These are phyloP conservation scores for Plebejus anna DNA, from an alignment of 2,888 invertebrate species.

Conservation along the genomic window DNA sequence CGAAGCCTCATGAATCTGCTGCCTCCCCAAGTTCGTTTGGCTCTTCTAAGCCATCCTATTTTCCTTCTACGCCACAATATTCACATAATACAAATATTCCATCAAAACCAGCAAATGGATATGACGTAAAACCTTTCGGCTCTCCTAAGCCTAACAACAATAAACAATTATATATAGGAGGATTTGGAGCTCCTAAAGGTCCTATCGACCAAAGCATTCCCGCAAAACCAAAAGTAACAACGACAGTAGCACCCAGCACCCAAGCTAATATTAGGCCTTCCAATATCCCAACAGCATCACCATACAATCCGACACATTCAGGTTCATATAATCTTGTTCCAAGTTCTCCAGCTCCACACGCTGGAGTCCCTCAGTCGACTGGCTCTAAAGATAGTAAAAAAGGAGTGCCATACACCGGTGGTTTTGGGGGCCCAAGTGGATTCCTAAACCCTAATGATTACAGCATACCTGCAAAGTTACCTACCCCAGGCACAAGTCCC, in stretches of 20 bases:
- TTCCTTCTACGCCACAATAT: constrained; percentile 6
- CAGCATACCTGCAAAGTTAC: constrained; percentile 39
- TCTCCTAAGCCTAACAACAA: constrained; percentile 32
- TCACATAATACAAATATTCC: constrained; percentile 1
- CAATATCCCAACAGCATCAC: background rate
- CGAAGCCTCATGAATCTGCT: background rate
- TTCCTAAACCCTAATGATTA: constrained; percentile 54
- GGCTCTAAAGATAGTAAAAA: constrained; percentile 25
- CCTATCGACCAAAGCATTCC: constrained; percentile 29
- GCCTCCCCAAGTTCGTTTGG: background rate
- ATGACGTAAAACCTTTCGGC: constrained; percentile 22
- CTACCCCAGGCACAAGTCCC: constrained; percentile 33
- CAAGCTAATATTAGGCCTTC: background rate
- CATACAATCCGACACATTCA: constrained; percentile 10
- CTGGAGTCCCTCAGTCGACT: background rate
- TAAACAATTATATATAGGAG: constrained; percentile 36
- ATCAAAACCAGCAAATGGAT: background rate
- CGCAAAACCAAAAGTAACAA: background rate
- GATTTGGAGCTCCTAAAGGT: constrained; percentile 38
- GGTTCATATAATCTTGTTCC: background rate
- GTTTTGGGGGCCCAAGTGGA: constrained; percentile 53
- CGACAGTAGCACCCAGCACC: constrained; percentile 12
- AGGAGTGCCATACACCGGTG: constrained; percentile 47
- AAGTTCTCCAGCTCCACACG: background rate
- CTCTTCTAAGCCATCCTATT: background rate